Evolutionary conservation across 2,888 invertebrate genomes (phyloP).

Genomic region (Anoncus sp.): DNA sequence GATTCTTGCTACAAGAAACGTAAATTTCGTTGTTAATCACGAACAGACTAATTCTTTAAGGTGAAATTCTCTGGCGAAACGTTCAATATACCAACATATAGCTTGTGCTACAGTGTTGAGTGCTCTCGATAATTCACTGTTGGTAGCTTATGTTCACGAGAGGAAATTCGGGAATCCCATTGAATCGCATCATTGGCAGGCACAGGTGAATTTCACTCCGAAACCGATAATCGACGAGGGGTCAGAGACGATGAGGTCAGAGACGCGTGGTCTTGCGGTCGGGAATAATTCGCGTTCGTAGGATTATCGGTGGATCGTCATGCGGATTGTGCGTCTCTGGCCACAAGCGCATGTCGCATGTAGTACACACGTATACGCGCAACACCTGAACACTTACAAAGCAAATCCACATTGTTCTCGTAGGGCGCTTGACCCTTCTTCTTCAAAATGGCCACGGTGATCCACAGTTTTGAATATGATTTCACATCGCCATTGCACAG

Average conservation of each 20-base stretch:
- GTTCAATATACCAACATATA: neutral
- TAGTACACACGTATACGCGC: neutral
- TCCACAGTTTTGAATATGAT: neutral
- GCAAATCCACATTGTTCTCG: slow-evolving; percentile 1
- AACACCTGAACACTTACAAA: neutral
- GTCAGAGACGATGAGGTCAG: slow-evolving; percentile 9
- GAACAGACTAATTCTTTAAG: neutral
- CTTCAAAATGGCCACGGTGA: slow-evolving; percentile 5
- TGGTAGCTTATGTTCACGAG: neutral
- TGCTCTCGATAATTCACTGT: neutral
- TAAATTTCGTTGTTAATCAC: too few relatives aligned
- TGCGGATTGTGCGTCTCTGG: slow-evolving; percentile 15
- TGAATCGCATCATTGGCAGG: slow-evolving; percentile 31
- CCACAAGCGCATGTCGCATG: too few relatives aligned
- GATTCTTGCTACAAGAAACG: too few relatives aligned
- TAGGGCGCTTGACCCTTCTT: slow-evolving; percentile 9
- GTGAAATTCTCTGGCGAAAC: neutral
- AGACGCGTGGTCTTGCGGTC: slow-evolving; percentile 36
- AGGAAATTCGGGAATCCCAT: slow-evolving; percentile 21
- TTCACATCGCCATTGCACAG: too few relatives aligned
- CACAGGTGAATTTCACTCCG: slow-evolving; percentile 25
- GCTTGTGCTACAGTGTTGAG: neutral
- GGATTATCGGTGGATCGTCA: slow-evolving; percentile 38
- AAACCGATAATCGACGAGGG: slow-evolving; percentile 19
- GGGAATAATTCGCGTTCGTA: slow-evolving; percentile 19